Base-by-base conservation (phyloP, 2,113 vertebrate species). In the Rhegmatorhina hoffmannsi region DNA sequence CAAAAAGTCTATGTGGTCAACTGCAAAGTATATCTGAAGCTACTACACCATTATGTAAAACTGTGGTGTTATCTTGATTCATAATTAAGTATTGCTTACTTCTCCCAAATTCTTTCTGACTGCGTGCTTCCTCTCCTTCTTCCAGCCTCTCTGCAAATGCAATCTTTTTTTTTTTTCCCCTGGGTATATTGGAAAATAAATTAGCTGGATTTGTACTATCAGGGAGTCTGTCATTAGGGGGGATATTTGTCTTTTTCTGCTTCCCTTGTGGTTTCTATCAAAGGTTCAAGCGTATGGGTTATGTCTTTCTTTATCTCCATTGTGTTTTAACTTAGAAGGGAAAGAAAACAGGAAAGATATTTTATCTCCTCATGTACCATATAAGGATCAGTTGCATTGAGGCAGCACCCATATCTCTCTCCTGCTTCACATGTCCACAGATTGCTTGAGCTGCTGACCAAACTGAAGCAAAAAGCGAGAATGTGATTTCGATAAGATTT, bases 151-250 rank as follows among this genome's bases (percentile, higher is more conserved):
- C 38, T 10, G 75, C 28, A 80, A 50, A 53, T 7, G 58, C 43
- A 23, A 19, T 18, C 8, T 20, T 16, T 34, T 9, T 26, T 9
- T 3, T 1, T 0, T 2, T 9, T 2, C 1, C 2, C 8, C 38
- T 34, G 17, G 23, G 2, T 95, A 25, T 82, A 84, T 58, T 91
- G 92, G 78, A 95, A 96, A 95, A 95, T 95, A 96, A 95, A 97
- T 96, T 96, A 94, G 90, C 82, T 94, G 91, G n/a, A 90, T 94
- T 85, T 94, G 87, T 96, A 87, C 82, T 96, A 97, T 96, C 97
- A 90, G 82, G 55, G 66, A 89, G 73, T 38, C 83, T 96, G 95
- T 96, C 97, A 94, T 96, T 95, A 90, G 46, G 73, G 73, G 62
- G 60, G 72, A 92, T 94, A 97, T 96, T 95, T 94, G 88, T 96